phyloP scores from a whole-genome alignment of 2,797 vertebrate genomes.

The Lagorchestes hirsutus region DNA sequence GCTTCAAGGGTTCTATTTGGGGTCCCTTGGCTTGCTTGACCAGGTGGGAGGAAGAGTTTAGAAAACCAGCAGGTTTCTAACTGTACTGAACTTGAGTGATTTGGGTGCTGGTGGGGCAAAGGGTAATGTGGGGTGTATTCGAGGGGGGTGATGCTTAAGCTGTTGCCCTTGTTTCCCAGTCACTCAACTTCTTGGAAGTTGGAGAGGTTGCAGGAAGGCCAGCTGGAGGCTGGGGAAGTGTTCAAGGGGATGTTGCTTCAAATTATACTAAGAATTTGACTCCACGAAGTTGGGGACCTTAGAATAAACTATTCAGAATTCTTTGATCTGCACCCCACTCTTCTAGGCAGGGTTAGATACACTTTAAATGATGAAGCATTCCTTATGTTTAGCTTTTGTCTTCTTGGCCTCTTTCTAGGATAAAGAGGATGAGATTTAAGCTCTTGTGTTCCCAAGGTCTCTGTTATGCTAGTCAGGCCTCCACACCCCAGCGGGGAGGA shows the following conservation, averaged over 20 bases:
- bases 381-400: constrained; percentile 90
- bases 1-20: constrained; percentile 89
- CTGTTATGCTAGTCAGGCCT: constrained; percentile 85
- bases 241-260: constrained; percentile 82
- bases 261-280: constrained; percentile 89
- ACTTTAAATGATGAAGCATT: constrained; percentile 91
- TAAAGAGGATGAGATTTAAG: constrained; percentile 91
- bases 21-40: constrained; percentile 85
- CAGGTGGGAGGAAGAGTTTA: constrained; percentile 74
- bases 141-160: constrained; percentile 81
- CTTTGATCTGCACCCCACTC: constrained; percentile 64
- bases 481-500: constrained; percentile 57
- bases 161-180: constrained; percentile 85
- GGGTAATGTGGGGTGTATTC: constrained; percentile 75
- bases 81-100: constrained; percentile 86
- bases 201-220: constrained; percentile 73
- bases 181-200: constrained; percentile 83
- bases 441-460: constrained; percentile 91
- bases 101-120: constrained; percentile 83
- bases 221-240: constrained; percentile 25
- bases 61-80: constrained; percentile 78
- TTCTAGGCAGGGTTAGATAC: constrained; percentile 79
- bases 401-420: constrained; percentile 90
- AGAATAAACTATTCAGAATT: constrained; percentile 92
- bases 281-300: constrained; percentile 92